phyloP scores from a whole-genome alignment of 2,113 vertebrate genomes.

The Theristicus caerulescens region DNA sequence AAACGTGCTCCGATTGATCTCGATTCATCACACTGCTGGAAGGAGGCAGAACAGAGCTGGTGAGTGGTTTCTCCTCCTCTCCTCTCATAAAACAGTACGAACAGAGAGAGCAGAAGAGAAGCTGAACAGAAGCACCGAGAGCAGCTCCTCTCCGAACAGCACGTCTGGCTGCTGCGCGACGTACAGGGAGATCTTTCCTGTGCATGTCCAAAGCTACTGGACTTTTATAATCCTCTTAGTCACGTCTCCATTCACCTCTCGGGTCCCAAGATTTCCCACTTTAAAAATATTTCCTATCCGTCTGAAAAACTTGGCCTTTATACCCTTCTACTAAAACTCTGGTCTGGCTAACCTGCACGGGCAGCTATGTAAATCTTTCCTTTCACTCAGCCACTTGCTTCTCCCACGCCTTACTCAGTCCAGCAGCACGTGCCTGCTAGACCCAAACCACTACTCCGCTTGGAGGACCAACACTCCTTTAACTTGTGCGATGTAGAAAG shows the following conservation, averaged over 20 bases:
- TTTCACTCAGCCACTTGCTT: not conserved
- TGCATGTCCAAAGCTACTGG: not conserved
- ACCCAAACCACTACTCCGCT: rapidly evolving
- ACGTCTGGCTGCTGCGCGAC: rapidly evolving
- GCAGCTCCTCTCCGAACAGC: not conserved
- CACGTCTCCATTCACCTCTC: not conserved
- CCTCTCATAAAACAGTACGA: not conserved
- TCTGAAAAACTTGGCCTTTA: not conserved
- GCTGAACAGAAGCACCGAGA: not conserved
- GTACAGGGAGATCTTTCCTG: not conserved
- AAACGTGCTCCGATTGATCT: not conserved
- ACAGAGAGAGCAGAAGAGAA: not conserved
- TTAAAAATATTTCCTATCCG: not conserved
- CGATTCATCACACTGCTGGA: not conserved
- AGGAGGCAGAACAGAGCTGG: not conserved
- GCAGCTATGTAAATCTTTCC: not conserved
- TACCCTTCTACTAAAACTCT: not conserved
- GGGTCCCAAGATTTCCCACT: not conserved
- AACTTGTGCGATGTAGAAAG: rapidly evolving
- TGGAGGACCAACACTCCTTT: not conserved
- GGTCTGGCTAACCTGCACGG: not conserved
- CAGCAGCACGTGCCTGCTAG: rapidly evolving
- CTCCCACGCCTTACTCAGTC: rapidly evolving
- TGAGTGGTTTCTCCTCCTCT: slow-evolving; percentile 1
- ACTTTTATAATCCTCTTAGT: not conserved